Conservation (phyloP, 1,140 invertebrate genomes). For the Diachasmimorpha longicaudata region DNA sequence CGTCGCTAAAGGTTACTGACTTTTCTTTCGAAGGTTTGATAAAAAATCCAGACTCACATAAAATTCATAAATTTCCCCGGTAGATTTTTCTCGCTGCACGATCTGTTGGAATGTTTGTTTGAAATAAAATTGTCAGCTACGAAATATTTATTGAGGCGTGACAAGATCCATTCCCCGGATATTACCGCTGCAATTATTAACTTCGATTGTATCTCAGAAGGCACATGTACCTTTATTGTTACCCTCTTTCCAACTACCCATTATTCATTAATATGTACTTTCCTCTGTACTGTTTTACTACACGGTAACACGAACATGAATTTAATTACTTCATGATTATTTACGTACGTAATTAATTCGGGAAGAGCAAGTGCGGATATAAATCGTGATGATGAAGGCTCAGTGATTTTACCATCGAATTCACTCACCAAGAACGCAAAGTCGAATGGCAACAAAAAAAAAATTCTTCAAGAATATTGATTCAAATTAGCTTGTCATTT, state of each 20-base stretch:
- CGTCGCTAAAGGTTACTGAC: too few relatives aligned
- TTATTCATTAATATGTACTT: not conserved
- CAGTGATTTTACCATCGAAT: not conserved
- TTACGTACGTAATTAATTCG: not conserved
- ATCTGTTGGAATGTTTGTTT: not conserved
- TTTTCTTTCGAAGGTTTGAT: too few relatives aligned
- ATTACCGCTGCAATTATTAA: not conserved
- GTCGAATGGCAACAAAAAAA: too few relatives aligned
- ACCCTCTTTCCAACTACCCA: not conserved
- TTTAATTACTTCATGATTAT: not conserved
- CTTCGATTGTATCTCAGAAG: too few relatives aligned
- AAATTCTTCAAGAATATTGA: too few relatives aligned
- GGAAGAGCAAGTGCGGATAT: not conserved
- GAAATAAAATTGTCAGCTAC: too few relatives aligned
- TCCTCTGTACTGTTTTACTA: not conserved
- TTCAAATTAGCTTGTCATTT: too few relatives aligned
- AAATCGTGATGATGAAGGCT: not conserved
- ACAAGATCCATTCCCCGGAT: not conserved
- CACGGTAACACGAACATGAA: not conserved
- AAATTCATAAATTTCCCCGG: not conserved
- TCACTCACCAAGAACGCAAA: too few relatives aligned
- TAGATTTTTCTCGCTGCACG: too few relatives aligned
- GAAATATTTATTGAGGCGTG: not conserved
- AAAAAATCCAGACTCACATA: too few relatives aligned
- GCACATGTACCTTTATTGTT: not conserved